phyloP scores from a whole-genome alignment of 2,113 vertebrate genomes.

The Arothron firmamentum region DNA sequence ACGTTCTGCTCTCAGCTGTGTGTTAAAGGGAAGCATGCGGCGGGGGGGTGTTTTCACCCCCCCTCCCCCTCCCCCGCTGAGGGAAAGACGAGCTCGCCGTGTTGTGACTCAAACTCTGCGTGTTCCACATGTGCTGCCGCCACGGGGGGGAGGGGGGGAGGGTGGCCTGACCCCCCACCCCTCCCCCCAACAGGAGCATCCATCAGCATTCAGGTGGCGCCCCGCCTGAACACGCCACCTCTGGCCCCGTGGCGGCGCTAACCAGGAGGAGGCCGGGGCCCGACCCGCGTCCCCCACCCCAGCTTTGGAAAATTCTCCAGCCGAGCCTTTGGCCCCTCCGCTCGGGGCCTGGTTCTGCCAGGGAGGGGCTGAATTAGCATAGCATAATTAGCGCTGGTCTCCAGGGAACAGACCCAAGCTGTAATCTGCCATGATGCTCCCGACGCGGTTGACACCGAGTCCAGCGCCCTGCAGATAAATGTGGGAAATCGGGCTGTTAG shows the following conservation, averaged over 20 bases:
- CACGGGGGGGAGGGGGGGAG: constrained; percentile 30
- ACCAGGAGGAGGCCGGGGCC: no score
- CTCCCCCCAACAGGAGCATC: no score
- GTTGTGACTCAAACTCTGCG: constrained; percentile 36
- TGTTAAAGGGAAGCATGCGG: constrained; percentile 64
- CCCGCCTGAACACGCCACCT: no score
- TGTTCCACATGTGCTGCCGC: constrained; percentile 27
- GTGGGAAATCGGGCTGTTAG: constrained; percentile 70
- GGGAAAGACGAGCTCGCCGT: no score
- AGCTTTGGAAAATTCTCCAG: constrained; percentile 22
- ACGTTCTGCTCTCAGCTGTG: constrained; percentile 47
- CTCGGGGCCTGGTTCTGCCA: constrained; percentile 25
- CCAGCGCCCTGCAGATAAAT: constrained; percentile 72
- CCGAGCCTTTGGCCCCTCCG: constrained; percentile 7
- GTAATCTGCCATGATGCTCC: constrained; percentile 69
- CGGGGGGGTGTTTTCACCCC: no score
- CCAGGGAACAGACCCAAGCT: constrained; percentile 65
- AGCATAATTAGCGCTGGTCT: constrained; percentile 65
- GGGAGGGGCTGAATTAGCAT: constrained; percentile 59
- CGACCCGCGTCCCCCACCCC: no score
- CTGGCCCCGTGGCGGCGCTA: no score
- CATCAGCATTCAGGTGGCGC: no score
- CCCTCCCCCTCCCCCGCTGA: no score
- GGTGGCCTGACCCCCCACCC: constrained; percentile 53
- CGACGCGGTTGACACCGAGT: constrained; percentile 54